Evolutionary conservation across 2,113 vertebrate genomes (phyloP).

Genomic region (Polypterus bichir): DNA sequence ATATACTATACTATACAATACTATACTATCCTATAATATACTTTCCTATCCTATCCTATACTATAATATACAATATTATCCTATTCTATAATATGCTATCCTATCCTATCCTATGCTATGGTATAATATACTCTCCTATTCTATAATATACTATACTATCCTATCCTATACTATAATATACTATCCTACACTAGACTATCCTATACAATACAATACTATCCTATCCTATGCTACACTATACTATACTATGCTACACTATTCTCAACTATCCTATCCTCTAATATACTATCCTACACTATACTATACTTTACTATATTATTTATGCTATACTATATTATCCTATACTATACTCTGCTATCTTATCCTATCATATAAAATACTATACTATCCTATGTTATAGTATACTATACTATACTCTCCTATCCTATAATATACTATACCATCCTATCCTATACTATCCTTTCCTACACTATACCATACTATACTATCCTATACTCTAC

Average conservation of each 20-base stretch:
- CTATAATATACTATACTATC: background rate
- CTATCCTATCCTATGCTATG: background rate
- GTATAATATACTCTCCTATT: background rate
- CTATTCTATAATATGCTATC: background rate
- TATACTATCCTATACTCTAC: no score
- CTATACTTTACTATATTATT: conserved; percentile 1
- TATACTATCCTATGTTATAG: no score
- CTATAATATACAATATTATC: background rate
- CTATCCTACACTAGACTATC: background rate
- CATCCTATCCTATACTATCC: no score
- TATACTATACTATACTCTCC: no score
- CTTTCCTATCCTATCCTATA: background rate
- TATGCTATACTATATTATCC: no score
- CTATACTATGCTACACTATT: no score
- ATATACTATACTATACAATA: background rate
- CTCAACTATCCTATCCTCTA: no score
- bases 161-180: background rate
- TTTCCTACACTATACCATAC: no score
- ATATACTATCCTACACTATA: background rate
- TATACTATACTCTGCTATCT: no score
- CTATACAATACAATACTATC: background rate
- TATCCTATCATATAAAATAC: no score
- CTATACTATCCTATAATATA: background rate
- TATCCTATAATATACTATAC: no score
- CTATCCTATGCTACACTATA: no score